Conservation (phyloP, 2,797 vertebrate species). For the Potorous gilbertii region DNA sequence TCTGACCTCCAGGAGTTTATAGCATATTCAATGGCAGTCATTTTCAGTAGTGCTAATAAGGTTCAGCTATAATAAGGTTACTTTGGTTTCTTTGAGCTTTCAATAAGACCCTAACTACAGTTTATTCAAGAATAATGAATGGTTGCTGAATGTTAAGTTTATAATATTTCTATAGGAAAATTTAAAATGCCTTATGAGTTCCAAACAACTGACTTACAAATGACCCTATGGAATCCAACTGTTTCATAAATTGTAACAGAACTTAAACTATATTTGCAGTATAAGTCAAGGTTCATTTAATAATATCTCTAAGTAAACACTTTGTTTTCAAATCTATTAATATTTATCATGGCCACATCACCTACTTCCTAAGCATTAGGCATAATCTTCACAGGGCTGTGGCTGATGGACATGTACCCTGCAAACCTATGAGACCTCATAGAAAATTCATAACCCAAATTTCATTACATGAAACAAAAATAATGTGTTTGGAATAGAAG, state of each 20-base stretch:
- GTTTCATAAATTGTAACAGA: slow-evolving; percentile 25
- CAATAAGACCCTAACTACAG: slow-evolving; percentile 44
- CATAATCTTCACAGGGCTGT: neutral
- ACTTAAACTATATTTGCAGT: slow-evolving; percentile 17
- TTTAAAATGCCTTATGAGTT: slow-evolving; percentile 54
- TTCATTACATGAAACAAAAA: slow-evolving; percentile 33
- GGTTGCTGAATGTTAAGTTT: neutral
- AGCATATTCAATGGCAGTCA: slow-evolving; percentile 5
- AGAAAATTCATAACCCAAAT: slow-evolving; percentile 36
- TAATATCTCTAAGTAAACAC: slow-evolving; percentile 31
- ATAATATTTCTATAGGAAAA: slow-evolving; percentile 46
- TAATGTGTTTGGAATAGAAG: neutral
- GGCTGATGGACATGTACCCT: neutral
- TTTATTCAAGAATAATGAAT: slow-evolving; percentile 11
- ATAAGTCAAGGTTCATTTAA: slow-evolving; percentile 46
- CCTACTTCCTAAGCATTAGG: slow-evolving; percentile 17
- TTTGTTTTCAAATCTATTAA: slow-evolving; percentile 35
- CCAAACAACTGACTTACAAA: slow-evolving; percentile 55
- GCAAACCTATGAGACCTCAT: slow-evolving; percentile 24
- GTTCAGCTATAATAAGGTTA: slow-evolving; percentile 49
- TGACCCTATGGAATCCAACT: slow-evolving; percentile 49
- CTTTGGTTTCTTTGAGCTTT: slow-evolving; percentile 53
- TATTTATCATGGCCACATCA: slow-evolving; percentile 3
- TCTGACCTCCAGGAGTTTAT: slow-evolving; percentile 32
- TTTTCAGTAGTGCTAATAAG: neutral